phyloP scores from a whole-genome alignment of 2,888 invertebrate species.

The Agrotis ipsilon region DNA sequence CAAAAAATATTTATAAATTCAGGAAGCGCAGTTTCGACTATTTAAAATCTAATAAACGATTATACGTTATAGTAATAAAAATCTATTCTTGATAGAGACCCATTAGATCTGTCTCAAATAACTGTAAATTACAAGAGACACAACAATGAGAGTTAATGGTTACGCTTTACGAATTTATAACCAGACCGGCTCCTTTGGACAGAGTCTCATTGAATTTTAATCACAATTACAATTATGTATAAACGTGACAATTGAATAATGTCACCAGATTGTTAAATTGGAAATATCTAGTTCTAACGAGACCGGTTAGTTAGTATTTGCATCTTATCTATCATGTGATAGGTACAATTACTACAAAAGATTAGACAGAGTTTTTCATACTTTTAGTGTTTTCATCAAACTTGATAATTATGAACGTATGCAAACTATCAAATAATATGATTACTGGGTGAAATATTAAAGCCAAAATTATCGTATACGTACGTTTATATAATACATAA shows the following conservation, averaged over 20 bases:
- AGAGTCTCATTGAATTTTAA: constrained; percentile 46
- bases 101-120: constrained; percentile 42
- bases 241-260: constrained; percentile 30
- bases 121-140: constrained; percentile 49
- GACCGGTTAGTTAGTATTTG: constrained; percentile 20
- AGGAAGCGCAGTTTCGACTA: constrained; percentile 2
- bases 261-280: constrained; percentile 29
- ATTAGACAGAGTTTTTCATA: neutral
- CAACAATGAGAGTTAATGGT: constrained; percentile 40
- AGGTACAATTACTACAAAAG: neutral
- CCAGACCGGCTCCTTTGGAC: constrained; percentile 39
- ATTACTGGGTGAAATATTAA: neutral
- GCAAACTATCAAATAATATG: neutral
- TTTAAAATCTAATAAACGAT: constrained; percentile 43
- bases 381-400: neutral
- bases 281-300: constrained; percentile 8
- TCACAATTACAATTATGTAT: constrained; percentile 22
- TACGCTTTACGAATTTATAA: constrained; percentile 57
- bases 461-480: neutral
- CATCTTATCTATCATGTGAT: constrained; percentile 27
- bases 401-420: neutral
- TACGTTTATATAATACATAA: too few relatives aligned
- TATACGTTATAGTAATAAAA: constrained; percentile 35
- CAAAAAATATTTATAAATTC: constrained; percentile 32
- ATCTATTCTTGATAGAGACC: constrained; percentile 42